Evolutionary conservation across 2,888 invertebrate species (phyloP).

Genomic region (Podabrus alpinus): DNA sequence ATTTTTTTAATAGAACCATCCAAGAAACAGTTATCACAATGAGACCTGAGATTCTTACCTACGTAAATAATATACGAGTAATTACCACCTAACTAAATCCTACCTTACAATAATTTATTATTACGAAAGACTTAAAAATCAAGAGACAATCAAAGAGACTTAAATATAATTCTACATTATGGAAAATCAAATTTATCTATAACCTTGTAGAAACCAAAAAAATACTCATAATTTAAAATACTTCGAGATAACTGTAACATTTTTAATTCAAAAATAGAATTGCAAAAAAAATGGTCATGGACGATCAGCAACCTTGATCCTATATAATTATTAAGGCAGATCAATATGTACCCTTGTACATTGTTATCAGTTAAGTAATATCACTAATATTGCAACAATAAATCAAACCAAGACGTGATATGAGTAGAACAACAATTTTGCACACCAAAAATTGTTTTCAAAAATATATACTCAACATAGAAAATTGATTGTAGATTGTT

Average conservation of each 20-base stretch:
- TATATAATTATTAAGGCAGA: conserved; percentile 29
- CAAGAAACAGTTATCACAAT: no score
- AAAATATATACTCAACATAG: no score
- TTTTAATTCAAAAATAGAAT: neutral
- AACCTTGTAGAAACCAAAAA: neutral
- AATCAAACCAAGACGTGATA: neutral
- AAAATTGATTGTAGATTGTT: no score
- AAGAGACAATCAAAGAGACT: neutral
- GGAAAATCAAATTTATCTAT: neutral
- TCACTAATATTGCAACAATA: neutral
- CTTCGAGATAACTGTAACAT: neutral
- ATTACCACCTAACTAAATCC: no score
- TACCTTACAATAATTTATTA: no score
- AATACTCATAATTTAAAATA: neutral
- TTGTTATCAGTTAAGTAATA: conserved; percentile 16
- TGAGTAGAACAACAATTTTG: neutral
- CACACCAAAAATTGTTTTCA: no score
- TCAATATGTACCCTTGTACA: conserved; percentile 15
- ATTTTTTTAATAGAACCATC: no score
- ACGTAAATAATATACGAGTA: no score
- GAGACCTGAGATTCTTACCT: no score
- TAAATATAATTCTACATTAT: neutral
- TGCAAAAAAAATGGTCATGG: conserved; percentile 30
- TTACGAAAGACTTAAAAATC: no score
- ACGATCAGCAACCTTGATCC: conserved; percentile 39